Evolutionary conservation across 2,113 vertebrate genomes (phyloP), one percentile per base, ranked within the genome.

Genomic region (Periophthalmodon schlosseri): DNA sequence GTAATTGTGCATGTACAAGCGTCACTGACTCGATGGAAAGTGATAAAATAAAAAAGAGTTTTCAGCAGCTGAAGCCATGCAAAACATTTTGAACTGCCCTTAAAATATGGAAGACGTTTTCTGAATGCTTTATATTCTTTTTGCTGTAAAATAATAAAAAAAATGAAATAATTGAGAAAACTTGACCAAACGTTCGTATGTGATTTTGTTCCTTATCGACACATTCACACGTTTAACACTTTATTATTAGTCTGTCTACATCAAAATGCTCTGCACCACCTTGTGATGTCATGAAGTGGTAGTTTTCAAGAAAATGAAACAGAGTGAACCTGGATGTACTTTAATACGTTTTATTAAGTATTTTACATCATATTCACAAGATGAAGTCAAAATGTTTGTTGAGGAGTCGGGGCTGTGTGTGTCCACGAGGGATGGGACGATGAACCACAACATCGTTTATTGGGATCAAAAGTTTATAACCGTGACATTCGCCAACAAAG

Each of bases 61-160:
- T 95, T 98, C 96, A 98, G 96, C 97, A 97, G 98, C 97, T 98
- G 96, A 98, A 98, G 98, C 96, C 97, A 99, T 99, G 96, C 96
- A 97, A 99, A 98, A 98, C 96, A 94, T 98, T 99, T 99, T 98
- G 97, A 99, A 99, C 97, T 98, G 97, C 97, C 97, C 98, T 99
- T 97, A 98, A 99, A 99, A 96, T 97, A 98, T 97, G 96, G 95
- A 99, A 98, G 95, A 98, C 98, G 98, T 99, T 99, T 99, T 99
- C 97, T 99, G 98, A 99, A 99, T 99, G 98, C 98, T 99, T 99
- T 99, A 97, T 99, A 99, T 99, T 98, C 97, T 98, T 98, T 98
- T 97, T 99, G 98, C 98, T 99, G 98, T 99, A 99, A 99, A 99
- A 98, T 99, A 99, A 95, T 94, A 94, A 94, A 98, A 99, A 57